phyloP scores from a whole-genome alignment of 2,888 invertebrate genomes.

The Coremacera marginata region DNA sequence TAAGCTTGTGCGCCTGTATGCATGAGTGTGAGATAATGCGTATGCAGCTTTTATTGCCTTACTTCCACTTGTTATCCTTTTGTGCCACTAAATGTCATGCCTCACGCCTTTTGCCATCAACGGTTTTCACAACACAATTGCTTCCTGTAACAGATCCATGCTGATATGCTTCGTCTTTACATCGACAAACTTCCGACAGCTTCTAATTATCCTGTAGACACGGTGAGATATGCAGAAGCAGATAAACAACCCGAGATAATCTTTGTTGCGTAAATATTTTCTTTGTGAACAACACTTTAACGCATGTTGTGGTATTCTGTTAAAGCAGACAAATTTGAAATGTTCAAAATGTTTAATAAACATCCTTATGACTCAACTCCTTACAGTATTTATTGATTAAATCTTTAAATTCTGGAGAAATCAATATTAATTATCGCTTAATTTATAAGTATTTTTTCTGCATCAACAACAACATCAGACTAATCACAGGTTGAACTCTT shows the following conservation, averaged over 20 bases:
- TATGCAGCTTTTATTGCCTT: conserved; percentile 22
- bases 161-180: neutral
- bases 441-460: neutral
- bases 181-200: conserved; percentile 15
- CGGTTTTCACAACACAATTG: conserved; percentile 46
- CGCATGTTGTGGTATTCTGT: neutral
- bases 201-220: conserved; percentile 24
- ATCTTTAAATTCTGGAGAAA: too few species aligned
- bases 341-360: too few species aligned
- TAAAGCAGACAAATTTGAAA: neutral
- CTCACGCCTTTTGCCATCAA: conserved; percentile 35
- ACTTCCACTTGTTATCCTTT: conserved; percentile 28
- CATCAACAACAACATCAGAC: neutral
- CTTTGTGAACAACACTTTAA: neutral
- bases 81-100: conserved; percentile 34
- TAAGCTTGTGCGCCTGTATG: neutral
- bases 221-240: neutral
- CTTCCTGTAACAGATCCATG: conserved; percentile 43
- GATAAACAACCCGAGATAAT: neutral
- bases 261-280: conserved; percentile 8
- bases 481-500: conserved; percentile 2
- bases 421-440: too few species aligned
- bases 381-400: too few species aligned
- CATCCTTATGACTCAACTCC: too few species aligned
- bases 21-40: neutral